These are phyloP conservation scores for Petroica traversi DNA, from an alignment of 2,113 vertebrate species.

Conservation along the genomic window DNA sequence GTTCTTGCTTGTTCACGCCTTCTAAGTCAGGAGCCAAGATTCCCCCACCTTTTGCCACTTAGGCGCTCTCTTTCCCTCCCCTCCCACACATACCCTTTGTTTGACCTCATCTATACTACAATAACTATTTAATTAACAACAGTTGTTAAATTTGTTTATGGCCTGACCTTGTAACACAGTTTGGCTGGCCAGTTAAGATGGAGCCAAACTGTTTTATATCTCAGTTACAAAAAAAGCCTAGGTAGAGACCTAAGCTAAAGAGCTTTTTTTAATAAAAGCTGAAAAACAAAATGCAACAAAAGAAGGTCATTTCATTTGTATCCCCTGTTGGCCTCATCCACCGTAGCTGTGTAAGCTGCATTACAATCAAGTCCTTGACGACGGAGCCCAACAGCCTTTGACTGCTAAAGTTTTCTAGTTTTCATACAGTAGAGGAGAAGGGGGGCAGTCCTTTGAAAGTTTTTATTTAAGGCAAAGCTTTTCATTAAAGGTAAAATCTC, in stretches of 20 bases:
- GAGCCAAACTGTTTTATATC: constrained; percentile 49
- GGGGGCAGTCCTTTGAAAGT: background rate
- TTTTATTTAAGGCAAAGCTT: background rate
- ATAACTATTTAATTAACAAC: constrained; percentile 66
- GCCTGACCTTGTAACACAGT: constrained; percentile 44
- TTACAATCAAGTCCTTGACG: background rate
- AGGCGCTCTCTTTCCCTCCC: background rate
- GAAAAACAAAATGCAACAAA: background rate
- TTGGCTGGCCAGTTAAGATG: constrained; percentile 37
- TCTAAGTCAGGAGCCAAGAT: constrained; percentile 20
- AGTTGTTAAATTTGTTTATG: constrained; percentile 66
- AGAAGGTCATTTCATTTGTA: background rate
- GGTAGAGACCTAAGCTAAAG: background rate
- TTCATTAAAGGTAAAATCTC: background rate
- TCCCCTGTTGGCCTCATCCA: background rate
- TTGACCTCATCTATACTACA: constrained; percentile 57
- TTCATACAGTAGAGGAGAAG: background rate
- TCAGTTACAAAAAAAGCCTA: background rate
- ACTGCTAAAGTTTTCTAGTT: background rate
- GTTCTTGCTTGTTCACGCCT: constrained; percentile 46
- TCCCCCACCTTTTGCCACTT: constrained; percentile 42
- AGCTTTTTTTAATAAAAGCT: background rate
- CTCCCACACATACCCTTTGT: constrained; percentile 55
- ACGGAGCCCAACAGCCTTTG: background rate
- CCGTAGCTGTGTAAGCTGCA: background rate